A percentile compares a stretch with the other conserved stretches of the same genome.
Conservation (phyloP, 1,140 invertebrate species). For the Luehdorfia chinensis region DNA sequence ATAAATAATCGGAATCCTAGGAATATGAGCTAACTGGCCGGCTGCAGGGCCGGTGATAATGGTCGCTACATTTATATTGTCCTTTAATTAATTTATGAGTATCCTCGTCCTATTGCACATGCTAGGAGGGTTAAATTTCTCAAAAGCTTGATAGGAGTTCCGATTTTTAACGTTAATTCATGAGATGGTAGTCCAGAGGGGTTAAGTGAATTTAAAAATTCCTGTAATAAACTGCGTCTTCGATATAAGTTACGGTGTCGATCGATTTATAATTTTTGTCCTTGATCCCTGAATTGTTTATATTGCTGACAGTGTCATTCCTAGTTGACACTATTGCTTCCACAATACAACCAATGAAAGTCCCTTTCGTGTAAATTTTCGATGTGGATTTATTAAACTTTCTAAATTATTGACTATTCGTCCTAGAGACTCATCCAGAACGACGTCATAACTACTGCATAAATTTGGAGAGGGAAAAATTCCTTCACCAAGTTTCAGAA, state of each 20-base stretch:
- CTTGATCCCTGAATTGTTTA: slow-evolving; percentile 20
- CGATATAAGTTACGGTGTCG: slow-evolving; percentile 29
- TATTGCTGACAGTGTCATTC: slow-evolving; percentile 23
- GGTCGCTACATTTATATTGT: slow-evolving; percentile 50
- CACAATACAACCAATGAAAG: slow-evolving; percentile 34
- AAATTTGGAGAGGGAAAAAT: slow-evolving; percentile 39
- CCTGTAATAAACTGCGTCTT: slow-evolving; percentile 29
- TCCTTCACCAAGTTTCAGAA: slow-evolving; percentile 49
- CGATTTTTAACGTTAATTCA: slow-evolving; percentile 46
- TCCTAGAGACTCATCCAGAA: slow-evolving; percentile 27
- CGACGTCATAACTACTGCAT: slow-evolving; percentile 22
- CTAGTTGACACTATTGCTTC: slow-evolving; percentile 38
- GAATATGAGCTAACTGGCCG: slow-evolving; percentile 36
- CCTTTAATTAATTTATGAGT: slow-evolving; percentile 37
- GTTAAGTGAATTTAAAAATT: slow-evolving; percentile 19
- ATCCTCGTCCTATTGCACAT: slow-evolving; percentile 57
- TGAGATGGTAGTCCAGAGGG: slow-evolving; percentile 26
- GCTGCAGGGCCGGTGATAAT: slow-evolving; percentile 34
- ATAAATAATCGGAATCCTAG: slow-evolving; percentile 37
- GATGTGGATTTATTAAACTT: slow-evolving; percentile 33
- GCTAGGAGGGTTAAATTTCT: slow-evolving; percentile 50
- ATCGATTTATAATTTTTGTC: slow-evolving; percentile 33
- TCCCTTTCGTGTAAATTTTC: slow-evolving; percentile 28
- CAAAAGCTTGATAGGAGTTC: slow-evolving; percentile 55
- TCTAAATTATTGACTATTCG: slow-evolving; percentile 33